phyloP scores from a whole-genome alignment of 2,888 invertebrate species.

The Anoplius nigerrimus region DNA sequence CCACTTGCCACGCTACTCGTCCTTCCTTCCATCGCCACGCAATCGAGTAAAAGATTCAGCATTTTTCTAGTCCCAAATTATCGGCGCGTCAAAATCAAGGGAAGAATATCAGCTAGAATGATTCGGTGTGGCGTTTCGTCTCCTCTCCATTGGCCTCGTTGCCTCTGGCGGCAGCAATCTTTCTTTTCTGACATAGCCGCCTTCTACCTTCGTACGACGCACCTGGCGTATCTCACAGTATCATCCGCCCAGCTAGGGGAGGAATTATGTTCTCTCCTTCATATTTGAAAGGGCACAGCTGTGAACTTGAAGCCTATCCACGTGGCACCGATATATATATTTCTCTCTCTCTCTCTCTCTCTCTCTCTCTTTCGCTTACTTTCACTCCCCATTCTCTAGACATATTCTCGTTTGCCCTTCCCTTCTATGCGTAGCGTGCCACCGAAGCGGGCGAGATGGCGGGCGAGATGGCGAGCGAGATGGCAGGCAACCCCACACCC shows the following conservation, averaged over 20 bases:
- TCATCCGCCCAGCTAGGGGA: constrained; percentile 42
- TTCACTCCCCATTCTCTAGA: neutral
- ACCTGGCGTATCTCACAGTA: constrained; percentile 69
- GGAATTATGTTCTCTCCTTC: constrained; percentile 57
- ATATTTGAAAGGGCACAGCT: constrained; percentile 55
- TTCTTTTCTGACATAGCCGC: too few relatives aligned
- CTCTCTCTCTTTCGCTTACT: neutral
- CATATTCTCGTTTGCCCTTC: neutral
- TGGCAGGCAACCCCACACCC: too few relatives aligned
- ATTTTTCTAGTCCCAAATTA: too few relatives aligned
- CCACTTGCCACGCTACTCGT: neutral
- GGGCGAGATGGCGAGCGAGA: too few relatives aligned
- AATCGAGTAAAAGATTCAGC: too few relatives aligned
- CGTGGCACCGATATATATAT: constrained; percentile 42
- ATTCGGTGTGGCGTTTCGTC: too few relatives aligned
- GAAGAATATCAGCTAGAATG: too few relatives aligned
- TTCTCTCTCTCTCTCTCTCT: constrained; percentile 8
- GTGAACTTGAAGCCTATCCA: constrained; percentile 40
- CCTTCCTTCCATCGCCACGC: neutral
- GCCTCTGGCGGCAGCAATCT: too few relatives aligned
- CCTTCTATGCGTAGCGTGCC: too few relatives aligned
- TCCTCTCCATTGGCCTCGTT: neutral
- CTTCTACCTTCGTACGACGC: constrained; percentile 60
- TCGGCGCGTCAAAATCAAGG: too few relatives aligned
- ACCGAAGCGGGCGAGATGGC: too few relatives aligned